Conservation (phyloP, 2,113 vertebrate genomes). For the Pseudopodoces humilis region DNA sequence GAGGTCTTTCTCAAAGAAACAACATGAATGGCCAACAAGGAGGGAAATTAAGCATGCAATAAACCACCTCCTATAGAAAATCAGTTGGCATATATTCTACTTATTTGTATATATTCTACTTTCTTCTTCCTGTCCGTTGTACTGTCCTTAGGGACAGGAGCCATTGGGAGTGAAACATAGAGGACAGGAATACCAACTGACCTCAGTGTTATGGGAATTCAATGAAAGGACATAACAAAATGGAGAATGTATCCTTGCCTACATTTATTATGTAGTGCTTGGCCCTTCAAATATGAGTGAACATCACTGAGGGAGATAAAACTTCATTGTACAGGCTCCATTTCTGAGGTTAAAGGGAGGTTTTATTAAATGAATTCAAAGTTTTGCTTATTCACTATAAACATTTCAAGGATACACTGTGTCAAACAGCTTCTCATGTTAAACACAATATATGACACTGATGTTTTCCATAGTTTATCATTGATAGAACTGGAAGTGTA, state of each 20-base stretch:
- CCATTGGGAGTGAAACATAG: neutral
- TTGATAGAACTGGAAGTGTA: neutral
- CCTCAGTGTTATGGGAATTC: neutral
- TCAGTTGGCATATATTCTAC: neutral
- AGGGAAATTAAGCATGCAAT: neutral
- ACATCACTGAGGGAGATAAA: neutral
- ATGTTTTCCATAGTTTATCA: neutral
- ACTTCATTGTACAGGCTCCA: neutral
- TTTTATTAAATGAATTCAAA: slow-evolving; percentile 35
- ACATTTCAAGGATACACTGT: slow-evolving; percentile 43
- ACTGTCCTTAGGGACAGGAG: neutral
- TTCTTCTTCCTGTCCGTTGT: neutral
- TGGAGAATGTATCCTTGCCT: neutral
- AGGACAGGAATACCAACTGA: neutral
- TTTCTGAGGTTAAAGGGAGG: slow-evolving; percentile 20
- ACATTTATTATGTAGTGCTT: neutral
- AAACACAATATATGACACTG: slow-evolving; percentile 19
- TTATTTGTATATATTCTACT: neutral
- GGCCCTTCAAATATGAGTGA: neutral
- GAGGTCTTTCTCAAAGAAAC: neutral
- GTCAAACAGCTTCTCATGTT: slow-evolving; percentile 35
- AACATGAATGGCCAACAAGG: neutral
- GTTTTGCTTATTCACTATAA: slow-evolving; percentile 35
- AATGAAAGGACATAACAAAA: neutral
- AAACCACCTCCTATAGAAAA: neutral